These are phyloP conservation scores for Pollenia labialis DNA, from an alignment of 2,888 invertebrate genomes.

Conservation along the genomic window DNA sequence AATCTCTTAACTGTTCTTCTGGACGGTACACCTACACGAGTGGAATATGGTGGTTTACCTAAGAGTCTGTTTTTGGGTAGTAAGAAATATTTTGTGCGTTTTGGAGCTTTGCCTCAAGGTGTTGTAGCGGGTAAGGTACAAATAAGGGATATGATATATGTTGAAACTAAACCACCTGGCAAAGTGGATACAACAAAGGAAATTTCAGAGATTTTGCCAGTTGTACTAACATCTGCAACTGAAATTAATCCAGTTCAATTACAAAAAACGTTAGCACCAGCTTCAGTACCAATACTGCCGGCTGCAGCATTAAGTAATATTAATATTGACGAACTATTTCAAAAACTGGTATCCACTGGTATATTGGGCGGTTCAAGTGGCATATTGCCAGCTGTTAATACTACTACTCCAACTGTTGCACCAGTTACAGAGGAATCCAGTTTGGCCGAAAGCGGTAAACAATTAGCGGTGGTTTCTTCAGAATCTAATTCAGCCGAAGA, in stretches of 20 bases:
- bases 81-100: conserved; percentile 91
- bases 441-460: conserved; percentile 13
- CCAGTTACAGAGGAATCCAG: conserved; percentile 1
- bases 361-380: conserved; percentile 85
- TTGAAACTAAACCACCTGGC: conserved; percentile 80
- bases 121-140: conserved; percentile 89
- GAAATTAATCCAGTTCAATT: conserved; percentile 74
- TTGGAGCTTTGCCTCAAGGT: conserved; percentile 90
- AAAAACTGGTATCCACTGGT: conserved; percentile 94
- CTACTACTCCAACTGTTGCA: not conserved
- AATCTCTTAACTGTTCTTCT: conserved; percentile 90
- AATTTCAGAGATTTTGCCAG: not conserved
- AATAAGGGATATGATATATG: conserved; percentile 90
- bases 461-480: not conserved
- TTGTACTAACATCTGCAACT: conserved; percentile 44
- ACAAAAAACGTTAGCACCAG: conserved; percentile 76
- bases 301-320: conserved; percentile 81
- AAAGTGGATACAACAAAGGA: conserved; percentile 24
- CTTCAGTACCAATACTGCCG: conserved; percentile 75
- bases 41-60: conserved; percentile 93
- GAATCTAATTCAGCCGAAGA: conserved; percentile 55
- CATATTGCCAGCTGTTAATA: conserved; percentile 58
- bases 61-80: conserved; percentile 90
- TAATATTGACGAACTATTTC: conserved; percentile 93
- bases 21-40: conserved; percentile 90